These are phyloP conservation scores for Lycodopsis pacificus DNA, from an alignment of 2,797 vertebrate genomes.

Conservation along the genomic window DNA sequence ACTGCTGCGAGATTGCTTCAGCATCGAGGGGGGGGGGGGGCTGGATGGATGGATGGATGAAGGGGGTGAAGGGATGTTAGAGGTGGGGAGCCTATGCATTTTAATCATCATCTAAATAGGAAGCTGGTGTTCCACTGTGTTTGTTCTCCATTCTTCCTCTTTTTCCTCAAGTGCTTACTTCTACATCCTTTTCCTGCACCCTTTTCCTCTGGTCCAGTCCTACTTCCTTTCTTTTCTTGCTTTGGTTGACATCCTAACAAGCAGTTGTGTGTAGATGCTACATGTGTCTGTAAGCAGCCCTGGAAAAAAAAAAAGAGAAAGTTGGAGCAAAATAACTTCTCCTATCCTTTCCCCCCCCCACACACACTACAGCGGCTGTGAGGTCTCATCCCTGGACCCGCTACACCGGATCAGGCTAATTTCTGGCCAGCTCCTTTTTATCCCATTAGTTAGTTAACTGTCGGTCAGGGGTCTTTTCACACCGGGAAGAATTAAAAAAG, in stretches of 20 bases:
- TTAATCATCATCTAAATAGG: constrained; percentile 95
- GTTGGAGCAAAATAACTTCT: background rate
- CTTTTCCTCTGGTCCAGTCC: constrained; percentile 3
- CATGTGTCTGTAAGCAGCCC: background rate
- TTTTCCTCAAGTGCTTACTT: constrained; percentile 9
- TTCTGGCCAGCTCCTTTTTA: constrained; percentile 56
- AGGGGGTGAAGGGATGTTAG: constrained; percentile 78
- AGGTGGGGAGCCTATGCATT: constrained; percentile 93
- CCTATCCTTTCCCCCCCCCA: background rate
- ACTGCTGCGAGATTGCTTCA: constrained; percentile 97
- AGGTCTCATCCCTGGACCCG: background rate
- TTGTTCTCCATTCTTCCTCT: constrained; percentile 8
- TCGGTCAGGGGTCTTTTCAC: constrained; percentile 63
- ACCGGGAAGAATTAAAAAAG: constrained; percentile 68
- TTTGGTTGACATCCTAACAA: background rate
- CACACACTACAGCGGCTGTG: constrained; percentile 3
- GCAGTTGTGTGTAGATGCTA: background rate
- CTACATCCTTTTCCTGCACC: constrained; percentile 1
- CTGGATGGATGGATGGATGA: constrained; percentile 6
- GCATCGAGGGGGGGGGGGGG: constrained; percentile 55
- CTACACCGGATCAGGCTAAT: constrained; percentile 48
- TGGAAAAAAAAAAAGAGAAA: background rate
- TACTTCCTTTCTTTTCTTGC: background rate
- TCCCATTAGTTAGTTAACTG: constrained; percentile 71
- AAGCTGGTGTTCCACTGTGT: constrained; percentile 77